These are phyloP conservation scores for Busseola fusca DNA, from an alignment of 2,888 invertebrate genomes.

Conservation along the genomic window DNA sequence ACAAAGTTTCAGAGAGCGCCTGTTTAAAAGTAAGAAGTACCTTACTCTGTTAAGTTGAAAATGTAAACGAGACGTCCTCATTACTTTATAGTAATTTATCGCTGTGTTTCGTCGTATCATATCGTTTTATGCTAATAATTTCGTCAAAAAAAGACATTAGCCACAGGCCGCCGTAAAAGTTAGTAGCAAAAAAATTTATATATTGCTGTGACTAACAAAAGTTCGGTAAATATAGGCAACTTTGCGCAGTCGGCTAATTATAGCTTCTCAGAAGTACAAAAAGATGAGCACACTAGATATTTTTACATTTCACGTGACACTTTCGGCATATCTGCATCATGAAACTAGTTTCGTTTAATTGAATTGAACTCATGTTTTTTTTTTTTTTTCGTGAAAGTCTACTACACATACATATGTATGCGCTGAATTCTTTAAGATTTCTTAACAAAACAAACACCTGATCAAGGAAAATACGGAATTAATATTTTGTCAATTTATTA, in stretches of 20 bases:
- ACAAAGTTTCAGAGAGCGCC: conserved; percentile 20
- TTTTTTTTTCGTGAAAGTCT: background rate
- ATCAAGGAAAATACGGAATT: background rate
- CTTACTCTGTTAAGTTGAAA: conserved; percentile 2
- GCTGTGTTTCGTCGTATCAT: background rate
- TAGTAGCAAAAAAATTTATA: conserved; percentile 18
- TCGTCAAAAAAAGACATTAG: conserved; percentile 15
- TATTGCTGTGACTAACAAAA: conserved; percentile 35
- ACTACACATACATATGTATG: background rate
- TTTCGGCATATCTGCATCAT: background rate
- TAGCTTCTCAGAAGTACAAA: conserved; percentile 44
- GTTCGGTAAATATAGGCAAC: conserved; percentile 36
- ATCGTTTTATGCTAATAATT: conserved; percentile 3
- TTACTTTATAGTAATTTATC: background rate
- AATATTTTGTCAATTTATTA: background rate
- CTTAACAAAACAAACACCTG: background rate
- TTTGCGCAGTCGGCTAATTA: conserved; percentile 39
- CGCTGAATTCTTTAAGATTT: background rate
- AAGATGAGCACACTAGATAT: conserved; percentile 38
- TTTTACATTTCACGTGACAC: conserved; percentile 44
- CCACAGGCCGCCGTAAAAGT: conserved; percentile 8
- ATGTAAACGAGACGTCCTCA: background rate
- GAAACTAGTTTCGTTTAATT: background rate
- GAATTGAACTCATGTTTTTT: background rate
- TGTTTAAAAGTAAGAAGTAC: conserved; percentile 2